These are phyloP conservation scores for Oryzias celebensis DNA, from an alignment of 2,113 vertebrate species.

Conservation along the genomic window DNA sequence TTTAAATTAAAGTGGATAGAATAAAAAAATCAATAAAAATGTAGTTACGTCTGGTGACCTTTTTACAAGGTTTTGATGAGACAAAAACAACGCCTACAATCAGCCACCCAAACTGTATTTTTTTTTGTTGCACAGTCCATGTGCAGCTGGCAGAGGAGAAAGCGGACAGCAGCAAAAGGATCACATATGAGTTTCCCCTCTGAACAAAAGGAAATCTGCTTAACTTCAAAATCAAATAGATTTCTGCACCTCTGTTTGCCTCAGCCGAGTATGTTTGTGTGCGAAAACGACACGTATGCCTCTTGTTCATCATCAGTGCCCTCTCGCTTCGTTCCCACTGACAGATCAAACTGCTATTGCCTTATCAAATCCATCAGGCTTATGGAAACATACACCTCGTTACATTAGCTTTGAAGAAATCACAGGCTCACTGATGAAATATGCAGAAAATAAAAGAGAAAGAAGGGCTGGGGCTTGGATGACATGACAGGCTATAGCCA, in stretches of 20 bases:
- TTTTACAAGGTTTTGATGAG: too few species aligned
- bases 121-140: neutral
- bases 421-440: slow-evolving; percentile 85
- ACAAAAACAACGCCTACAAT: too few species aligned
- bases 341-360: slow-evolving; percentile 81
- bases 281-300: neutral
- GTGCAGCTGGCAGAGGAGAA: slow-evolving; percentile 14
- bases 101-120: too few species aligned
- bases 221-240: slow-evolving; percentile 34
- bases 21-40: neutral
- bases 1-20: neutral
- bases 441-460: slow-evolving; percentile 86
- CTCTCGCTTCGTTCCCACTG: slow-evolving; percentile 62
- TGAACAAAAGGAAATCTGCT: slow-evolving; percentile 35
- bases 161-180: slow-evolving; percentile 7
- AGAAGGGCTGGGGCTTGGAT: slow-evolving; percentile 63
- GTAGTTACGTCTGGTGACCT: too few species aligned
- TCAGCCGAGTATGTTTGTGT: neutral
- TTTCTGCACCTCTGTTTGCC: slow-evolving; percentile 28
- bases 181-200: slow-evolving; percentile 28
- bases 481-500: slow-evolving; percentile 86
- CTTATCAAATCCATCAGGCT: slow-evolving; percentile 86
- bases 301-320: slow-evolving; percentile 42
- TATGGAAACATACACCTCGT: slow-evolving; percentile 89
- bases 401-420: slow-evolving; percentile 87